phyloP scores from a whole-genome alignment of 2,113 vertebrate genomes.

The Acanthisitta chloris region DNA sequence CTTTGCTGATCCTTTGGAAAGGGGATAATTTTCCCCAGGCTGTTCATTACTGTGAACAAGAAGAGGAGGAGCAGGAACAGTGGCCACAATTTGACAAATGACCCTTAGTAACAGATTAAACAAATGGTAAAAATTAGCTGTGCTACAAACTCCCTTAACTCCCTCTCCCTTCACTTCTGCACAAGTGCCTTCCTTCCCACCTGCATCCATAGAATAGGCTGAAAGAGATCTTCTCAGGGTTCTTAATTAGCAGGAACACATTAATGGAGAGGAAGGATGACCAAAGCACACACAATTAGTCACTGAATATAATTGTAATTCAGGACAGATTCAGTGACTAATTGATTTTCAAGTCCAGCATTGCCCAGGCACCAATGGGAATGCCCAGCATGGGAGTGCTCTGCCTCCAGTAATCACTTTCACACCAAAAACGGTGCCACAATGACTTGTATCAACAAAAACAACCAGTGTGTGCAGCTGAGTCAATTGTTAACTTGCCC shows the following conservation, averaged over 20 bases:
- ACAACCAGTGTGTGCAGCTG: not conserved
- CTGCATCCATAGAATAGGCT: not conserved
- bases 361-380: not conserved
- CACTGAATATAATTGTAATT: not conserved
- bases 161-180: not conserved
- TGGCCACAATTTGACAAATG: slow-evolving; percentile 45
- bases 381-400: not conserved
- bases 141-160: slow-evolving; percentile 27
- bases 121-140: slow-evolving; percentile 63
- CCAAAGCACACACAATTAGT: not conserved
- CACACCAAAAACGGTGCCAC: not conserved
- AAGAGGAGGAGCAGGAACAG: slow-evolving; percentile 24
- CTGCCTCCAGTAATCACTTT: not conserved
- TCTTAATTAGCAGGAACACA: slow-evolving; percentile 10
- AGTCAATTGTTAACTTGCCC: not conserved
- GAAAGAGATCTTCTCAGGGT: slow-evolving; percentile 20
- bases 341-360: not conserved
- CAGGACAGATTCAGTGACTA: not conserved
- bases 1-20: slow-evolving; percentile 39
- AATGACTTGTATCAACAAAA: not conserved
- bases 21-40: slow-evolving; percentile 38
- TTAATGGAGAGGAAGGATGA: slow-evolving; percentile 21
- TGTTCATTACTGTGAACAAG: slow-evolving; percentile 30
- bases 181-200: not conserved
- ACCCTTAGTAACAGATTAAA: slow-evolving; percentile 71